phyloP scores from a whole-genome alignment of 2,113 vertebrate species.

The Miniopterus natalensis region DNA sequence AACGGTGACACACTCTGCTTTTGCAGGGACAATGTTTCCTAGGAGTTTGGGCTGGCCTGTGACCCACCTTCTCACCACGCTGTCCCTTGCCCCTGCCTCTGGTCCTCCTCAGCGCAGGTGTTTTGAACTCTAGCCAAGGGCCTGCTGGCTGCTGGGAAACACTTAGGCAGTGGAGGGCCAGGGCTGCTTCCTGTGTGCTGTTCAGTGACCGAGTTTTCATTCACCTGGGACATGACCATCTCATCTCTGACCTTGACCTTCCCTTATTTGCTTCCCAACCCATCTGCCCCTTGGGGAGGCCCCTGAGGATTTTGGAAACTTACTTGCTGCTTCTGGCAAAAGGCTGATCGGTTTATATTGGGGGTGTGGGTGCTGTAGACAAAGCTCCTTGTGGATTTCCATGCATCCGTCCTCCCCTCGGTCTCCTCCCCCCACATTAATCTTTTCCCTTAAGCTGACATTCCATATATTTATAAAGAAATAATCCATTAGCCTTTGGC shows the following conservation, averaged over 20 bases:
- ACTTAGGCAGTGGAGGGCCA: background rate
- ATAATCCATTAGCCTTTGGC: conserved; percentile 66
- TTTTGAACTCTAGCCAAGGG: background rate
- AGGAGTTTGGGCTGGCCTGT: background rate
- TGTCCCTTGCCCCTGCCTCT: background rate
- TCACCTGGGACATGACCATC: background rate
- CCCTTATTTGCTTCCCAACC: background rate
- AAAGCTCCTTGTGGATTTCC: background rate
- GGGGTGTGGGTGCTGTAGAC: accelerated
- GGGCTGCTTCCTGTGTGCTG: background rate
- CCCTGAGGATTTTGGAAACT: conserved; percentile 16
- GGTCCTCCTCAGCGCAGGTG: background rate
- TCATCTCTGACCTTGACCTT: conserved; percentile 12
- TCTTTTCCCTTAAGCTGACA: conserved; percentile 40
- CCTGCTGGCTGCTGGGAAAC: conserved; percentile 26
- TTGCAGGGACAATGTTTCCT: background rate
- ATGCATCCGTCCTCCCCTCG: background rate
- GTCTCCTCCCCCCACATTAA: background rate
- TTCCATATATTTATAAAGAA: conserved; percentile 57
- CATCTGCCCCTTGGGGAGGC: background rate
- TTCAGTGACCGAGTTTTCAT: background rate
- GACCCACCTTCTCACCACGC: background rate
- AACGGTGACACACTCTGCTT: background rate
- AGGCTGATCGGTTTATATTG: background rate
- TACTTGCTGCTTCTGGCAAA: conserved; percentile 31